A percentile compares a stretch with the other conserved stretches of the same genome.
Conservation (phyloP, 2,888 invertebrate species). For the Bembecia ichneumoniformis region DNA sequence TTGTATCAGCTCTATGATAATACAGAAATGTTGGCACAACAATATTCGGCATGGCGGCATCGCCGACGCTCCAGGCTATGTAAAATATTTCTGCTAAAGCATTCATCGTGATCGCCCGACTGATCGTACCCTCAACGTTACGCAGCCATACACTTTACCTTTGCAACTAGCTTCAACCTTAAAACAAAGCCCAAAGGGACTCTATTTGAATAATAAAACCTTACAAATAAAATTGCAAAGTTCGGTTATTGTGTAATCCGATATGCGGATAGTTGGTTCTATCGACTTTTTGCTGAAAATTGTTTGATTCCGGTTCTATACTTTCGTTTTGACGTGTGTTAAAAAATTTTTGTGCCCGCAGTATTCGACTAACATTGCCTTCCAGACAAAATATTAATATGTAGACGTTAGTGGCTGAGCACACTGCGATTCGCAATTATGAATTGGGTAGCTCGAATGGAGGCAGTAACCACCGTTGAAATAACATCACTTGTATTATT, state of each 20-base stretch:
- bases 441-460: no score
- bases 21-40: constrained; percentile 62
- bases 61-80: constrained; percentile 59
- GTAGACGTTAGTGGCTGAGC: no score
- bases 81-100: constrained; percentile 72
- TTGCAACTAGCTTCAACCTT: constrained; percentile 15
- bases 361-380: background rate
- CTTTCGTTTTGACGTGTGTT: constrained; percentile 25
- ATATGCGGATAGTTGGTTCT: constrained; percentile 57
- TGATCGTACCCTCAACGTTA: constrained; percentile 53
- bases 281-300: constrained; percentile 49
- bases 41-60: constrained; percentile 57
- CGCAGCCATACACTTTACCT: constrained; percentile 35
- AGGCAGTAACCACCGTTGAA: no score
- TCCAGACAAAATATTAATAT: no score
- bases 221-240: constrained; percentile 18
- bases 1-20: constrained; percentile 28
- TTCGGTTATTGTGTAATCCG: constrained; percentile 53
- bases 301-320: constrained; percentile 45
- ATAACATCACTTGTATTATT: no score
- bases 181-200: constrained; percentile 24
- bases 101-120: constrained; percentile 68
- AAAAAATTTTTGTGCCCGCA: background rate
- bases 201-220: constrained; percentile 15
- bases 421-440: no score